These are phyloP conservation scores for Chamaetylas fuelleborni DNA, from an alignment of 2,113 vertebrate species.

Conservation along the genomic window DNA sequence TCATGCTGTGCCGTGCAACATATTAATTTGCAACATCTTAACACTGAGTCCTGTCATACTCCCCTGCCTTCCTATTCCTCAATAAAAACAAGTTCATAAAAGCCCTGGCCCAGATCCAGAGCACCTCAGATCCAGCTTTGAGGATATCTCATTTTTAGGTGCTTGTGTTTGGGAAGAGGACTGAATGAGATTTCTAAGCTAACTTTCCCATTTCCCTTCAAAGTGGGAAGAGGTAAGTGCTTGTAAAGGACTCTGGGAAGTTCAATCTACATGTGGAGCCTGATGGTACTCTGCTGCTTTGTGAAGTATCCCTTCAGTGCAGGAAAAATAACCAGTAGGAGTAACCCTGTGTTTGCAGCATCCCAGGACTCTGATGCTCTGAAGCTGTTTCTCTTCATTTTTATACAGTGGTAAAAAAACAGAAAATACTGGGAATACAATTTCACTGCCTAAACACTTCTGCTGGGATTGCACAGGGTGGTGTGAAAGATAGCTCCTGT, in stretches of 20 bases:
- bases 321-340: background rate
- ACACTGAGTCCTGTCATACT: background rate
- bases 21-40: slow-evolving; percentile 15
- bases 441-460: background rate
- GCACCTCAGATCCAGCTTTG: background rate
- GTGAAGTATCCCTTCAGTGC: background rate
- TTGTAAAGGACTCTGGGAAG: background rate
- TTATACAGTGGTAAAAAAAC: background rate
- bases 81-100: slow-evolving; percentile 4
- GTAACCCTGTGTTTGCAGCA: rapidly evolving
- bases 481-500: background rate
- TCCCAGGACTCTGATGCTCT: background rate
- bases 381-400: background rate
- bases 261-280: background rate
- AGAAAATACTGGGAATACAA: background rate
- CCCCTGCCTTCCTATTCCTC: background rate
- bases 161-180: background rate
- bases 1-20: background rate
- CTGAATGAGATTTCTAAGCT: background rate
- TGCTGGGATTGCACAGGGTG: background rate
- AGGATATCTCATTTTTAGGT: background rate
- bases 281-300: background rate
- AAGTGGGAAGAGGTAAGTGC: background rate
- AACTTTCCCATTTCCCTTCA: background rate
- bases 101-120: background rate